phyloP scores from a whole-genome alignment of 1,140 invertebrate species.

The Lethrus apterus region DNA sequence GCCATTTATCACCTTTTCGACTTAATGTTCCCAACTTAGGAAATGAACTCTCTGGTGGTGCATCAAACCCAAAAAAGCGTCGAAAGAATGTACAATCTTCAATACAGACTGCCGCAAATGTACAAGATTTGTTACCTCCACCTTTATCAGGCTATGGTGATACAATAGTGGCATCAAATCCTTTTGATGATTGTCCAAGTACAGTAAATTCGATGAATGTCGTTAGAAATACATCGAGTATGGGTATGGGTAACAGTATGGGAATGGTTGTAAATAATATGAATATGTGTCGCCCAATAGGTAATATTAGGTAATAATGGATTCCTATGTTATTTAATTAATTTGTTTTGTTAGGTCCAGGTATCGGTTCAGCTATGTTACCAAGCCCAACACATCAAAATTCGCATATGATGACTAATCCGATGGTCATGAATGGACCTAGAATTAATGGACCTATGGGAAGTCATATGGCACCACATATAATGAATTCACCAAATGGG shows the following conservation, averaged over 20 bases:
- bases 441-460: constrained; percentile 36
- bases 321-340: background rate
- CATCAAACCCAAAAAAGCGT: constrained; percentile 60
- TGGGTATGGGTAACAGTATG: constrained; percentile 41
- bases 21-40: constrained; percentile 56
- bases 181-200: constrained; percentile 87
- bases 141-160: constrained; percentile 81
- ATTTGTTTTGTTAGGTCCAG: constrained; percentile 13
- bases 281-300: constrained; percentile 52
- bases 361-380: constrained; percentile 57
- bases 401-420: constrained; percentile 31
- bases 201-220: constrained; percentile 52
- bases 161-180: constrained; percentile 89
- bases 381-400: constrained; percentile 38
- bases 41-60: constrained; percentile 51
- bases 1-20: constrained; percentile 63
- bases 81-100: constrained; percentile 57
- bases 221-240: constrained; percentile 49
- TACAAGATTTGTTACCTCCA: constrained; percentile 73
- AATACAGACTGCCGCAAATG: constrained; percentile 51
- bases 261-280: constrained; percentile 30
- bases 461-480: constrained; percentile 31
- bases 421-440: constrained; percentile 39
- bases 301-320: constrained; percentile 23
- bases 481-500: constrained; percentile 38